Evolutionary conservation across 2,113 vertebrate species (phyloP).

Genomic region (Psilopogon haemacephalus): DNA sequence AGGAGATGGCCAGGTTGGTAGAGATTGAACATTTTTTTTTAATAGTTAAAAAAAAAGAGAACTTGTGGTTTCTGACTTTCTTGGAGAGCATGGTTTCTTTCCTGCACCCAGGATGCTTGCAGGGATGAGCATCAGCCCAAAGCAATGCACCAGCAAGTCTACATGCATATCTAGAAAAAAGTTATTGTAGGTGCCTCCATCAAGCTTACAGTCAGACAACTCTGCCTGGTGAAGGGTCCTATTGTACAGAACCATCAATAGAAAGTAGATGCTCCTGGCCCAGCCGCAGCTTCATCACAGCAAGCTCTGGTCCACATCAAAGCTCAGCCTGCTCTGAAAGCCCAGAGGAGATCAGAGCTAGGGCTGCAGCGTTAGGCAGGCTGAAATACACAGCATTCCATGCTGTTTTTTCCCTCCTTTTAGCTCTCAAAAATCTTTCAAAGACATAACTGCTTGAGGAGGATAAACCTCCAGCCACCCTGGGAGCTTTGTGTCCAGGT

Average conservation of each 20-base stretch:
- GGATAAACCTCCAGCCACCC: rapidly evolving
- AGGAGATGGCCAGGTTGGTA: neutral
- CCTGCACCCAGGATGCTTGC: neutral
- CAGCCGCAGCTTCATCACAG: rapidly evolving
- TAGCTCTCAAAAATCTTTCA: neutral
- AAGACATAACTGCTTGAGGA: rapidly evolving
- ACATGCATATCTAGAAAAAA: rapidly evolving
- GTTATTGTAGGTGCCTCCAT: neutral
- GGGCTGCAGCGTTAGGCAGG: neutral
- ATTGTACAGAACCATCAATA: rapidly evolving
- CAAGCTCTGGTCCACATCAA: neutral
- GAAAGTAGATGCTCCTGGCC: rapidly evolving
- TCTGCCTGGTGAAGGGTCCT: neutral
- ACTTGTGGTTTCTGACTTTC: neutral
- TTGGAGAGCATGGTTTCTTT: rapidly evolving
- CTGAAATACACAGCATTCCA: rapidly evolving
- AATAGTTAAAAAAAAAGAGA: no score
- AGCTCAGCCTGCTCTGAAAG: neutral
- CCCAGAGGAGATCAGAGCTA: neutral
- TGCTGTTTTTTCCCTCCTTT: neutral
- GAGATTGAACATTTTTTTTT: neutral
- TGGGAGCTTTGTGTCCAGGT: rapidly evolving
- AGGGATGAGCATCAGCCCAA: neutral
- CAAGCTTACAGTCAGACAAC: neutral
- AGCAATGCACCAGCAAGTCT: rapidly evolving